A percentile compares a stretch with the other conserved stretches of the same genome.
Conservation (phyloP, 2,797 vertebrate species). For the Dallia pectoralis region DNA sequence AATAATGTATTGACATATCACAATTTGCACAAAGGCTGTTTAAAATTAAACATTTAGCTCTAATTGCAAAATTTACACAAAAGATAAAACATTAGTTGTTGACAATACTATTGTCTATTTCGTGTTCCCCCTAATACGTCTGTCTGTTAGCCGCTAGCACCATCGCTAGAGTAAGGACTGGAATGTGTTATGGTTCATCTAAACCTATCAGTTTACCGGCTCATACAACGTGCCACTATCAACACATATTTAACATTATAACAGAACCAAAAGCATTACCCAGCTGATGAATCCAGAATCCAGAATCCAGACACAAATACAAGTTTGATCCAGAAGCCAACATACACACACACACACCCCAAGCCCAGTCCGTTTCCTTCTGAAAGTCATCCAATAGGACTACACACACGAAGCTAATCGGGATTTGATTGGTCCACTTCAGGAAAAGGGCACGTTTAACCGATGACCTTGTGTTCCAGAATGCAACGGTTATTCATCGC, state of each 20-base stretch:
- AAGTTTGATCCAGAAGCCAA: background rate
- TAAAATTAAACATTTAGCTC: background rate
- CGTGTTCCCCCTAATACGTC: background rate
- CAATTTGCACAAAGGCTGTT: background rate
- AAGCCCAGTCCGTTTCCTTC: conserved; percentile 19
- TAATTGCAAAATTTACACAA: background rate
- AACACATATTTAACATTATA: background rate
- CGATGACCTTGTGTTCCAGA: background rate
- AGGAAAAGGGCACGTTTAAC: conserved; percentile 5
- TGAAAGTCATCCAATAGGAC: conserved; percentile 41
- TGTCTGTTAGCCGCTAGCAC: background rate
- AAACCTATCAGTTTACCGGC: background rate
- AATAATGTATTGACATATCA: background rate
- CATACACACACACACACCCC: conserved; percentile 29
- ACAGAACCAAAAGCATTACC: background rate
- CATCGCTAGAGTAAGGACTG: background rate
- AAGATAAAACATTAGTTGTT: background rate
- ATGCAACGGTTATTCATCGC: background rate
- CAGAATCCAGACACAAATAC: conserved; percentile 15
- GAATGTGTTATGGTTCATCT: background rate
- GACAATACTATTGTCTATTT: background rate
- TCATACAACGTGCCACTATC: background rate
- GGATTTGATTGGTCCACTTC: conserved; percentile 58
- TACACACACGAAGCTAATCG: background rate
- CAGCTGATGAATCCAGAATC: conserved; percentile 5